Percentiles rank a stretch among this genome's conserved stretches.
These are phyloP conservation scores for Chrysogorgia sp. DNA, from an alignment of 92 coral and sea anemone species.

Conservation along the genomic window DNA sequence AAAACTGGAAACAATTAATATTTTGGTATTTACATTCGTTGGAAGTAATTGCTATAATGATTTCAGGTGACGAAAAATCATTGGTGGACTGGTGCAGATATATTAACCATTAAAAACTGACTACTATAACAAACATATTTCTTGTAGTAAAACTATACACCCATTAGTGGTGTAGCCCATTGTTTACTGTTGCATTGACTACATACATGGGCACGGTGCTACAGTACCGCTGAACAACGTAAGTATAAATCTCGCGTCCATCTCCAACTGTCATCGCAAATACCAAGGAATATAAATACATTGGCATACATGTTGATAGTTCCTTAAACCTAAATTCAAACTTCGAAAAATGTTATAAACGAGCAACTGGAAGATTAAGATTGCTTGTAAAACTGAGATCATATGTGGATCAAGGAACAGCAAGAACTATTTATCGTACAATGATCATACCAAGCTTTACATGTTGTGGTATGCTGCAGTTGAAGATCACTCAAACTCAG, in stretches of 20 bases:
- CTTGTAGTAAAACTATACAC: too few relatives aligned
- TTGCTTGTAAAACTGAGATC: slow-evolving; percentile 4
- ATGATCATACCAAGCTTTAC: slow-evolving; percentile 19
- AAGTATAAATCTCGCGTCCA: neutral
- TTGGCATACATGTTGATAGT: slow-evolving; percentile 22
- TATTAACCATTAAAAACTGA: too few relatives aligned
- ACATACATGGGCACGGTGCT: too few relatives aligned
- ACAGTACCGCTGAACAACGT: neutral
- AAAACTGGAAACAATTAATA: too few relatives aligned
- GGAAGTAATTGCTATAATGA: too few relatives aligned
- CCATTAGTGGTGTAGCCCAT: too few relatives aligned
- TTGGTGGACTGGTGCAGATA: too few relatives aligned
- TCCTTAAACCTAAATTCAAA: slow-evolving; percentile 1
- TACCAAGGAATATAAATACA: slow-evolving; percentile 18
- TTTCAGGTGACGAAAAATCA: too few relatives aligned
- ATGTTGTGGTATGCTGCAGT: slow-evolving; percentile 16
- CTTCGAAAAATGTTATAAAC: slow-evolving; percentile 20
- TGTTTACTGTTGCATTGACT: too few relatives aligned
- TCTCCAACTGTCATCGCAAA: neutral
- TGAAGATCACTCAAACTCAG: slow-evolving; percentile 3
- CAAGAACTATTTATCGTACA: slow-evolving; percentile 14
- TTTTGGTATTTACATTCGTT: too few relatives aligned
- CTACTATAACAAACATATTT: too few relatives aligned
- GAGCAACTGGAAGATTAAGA: slow-evolving; percentile 19
- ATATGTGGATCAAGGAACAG: neutral